Conservation (phyloP, 2,797 vertebrate genomes). For the Leptoclinus maculatus region DNA sequence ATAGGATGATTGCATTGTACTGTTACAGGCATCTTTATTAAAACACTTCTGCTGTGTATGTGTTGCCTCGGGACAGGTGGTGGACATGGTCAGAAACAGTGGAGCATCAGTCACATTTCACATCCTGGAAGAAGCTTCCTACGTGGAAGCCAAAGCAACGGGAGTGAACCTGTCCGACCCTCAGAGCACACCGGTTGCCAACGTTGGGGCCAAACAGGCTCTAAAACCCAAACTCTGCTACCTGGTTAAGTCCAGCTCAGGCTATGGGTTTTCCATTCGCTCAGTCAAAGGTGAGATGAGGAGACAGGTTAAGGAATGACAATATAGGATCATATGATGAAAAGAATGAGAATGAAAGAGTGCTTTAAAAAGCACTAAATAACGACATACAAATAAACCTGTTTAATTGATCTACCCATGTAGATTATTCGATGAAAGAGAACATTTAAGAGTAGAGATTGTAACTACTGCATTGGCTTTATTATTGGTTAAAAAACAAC, state of each 20-base stretch:
- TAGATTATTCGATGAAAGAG: neutral
- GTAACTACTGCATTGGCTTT: neutral
- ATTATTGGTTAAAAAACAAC: neutral
- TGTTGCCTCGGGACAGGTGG: constrained; percentile 83
- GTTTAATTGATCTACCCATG: neutral
- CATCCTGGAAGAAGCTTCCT: constrained; percentile 87
- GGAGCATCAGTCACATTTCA: constrained; percentile 87
- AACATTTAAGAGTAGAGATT: neutral
- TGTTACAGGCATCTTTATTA: neutral
- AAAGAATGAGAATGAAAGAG: neutral
- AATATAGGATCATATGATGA: neutral
- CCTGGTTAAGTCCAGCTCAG: constrained; percentile 83
- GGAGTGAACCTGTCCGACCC: constrained; percentile 81
- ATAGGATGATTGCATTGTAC: neutral
- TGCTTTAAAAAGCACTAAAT: neutral
- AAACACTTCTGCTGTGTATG: neutral
- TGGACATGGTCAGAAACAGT: constrained; percentile 87
- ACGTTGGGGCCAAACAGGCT: constrained; percentile 53
- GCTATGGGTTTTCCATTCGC: constrained; percentile 91
- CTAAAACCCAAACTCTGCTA: constrained; percentile 90
- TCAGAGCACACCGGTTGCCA: constrained; percentile 58
- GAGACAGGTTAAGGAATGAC: neutral
- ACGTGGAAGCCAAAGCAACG: constrained; percentile 84
- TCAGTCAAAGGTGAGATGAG: constrained; percentile 84
- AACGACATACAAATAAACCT: neutral